Evolutionary conservation across 2,888 invertebrate species (phyloP).

Genomic region (Rhimphoctona megacephalus): DNA sequence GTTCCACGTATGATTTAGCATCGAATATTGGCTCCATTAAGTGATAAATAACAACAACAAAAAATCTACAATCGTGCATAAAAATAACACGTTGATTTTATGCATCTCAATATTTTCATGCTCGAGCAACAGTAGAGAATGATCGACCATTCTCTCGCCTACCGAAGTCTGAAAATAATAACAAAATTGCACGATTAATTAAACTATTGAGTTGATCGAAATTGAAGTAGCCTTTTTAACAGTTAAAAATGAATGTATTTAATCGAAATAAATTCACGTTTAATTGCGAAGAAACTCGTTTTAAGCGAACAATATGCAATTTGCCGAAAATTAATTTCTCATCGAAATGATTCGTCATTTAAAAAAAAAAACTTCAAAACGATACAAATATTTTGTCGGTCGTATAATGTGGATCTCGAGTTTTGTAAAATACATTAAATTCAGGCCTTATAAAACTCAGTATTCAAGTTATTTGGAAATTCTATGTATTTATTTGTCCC

Average conservation of each 20-base stretch:
- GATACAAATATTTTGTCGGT: background rate
- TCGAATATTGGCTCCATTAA: background rate
- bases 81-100: constrained; percentile 13
- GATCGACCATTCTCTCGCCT: constrained; percentile 16
- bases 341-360: background rate
- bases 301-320: background rate
- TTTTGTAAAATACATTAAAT: background rate
- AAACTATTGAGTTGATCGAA: constrained; percentile 16
- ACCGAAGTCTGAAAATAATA: background rate
- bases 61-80: background rate
- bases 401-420: background rate
- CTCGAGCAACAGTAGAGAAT: constrained; percentile 5
- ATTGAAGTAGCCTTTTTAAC: background rate
- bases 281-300: background rate
- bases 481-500: constrained; percentile 8
- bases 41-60: background rate
- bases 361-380: background rate
- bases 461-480: constrained; percentile 3
- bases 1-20: constrained; percentile 15
- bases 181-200: background rate
- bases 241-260: background rate
- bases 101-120: constrained; percentile 16
- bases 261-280: background rate
- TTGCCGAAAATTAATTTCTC: background rate
- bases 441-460: background rate